Evolutionary conservation across 1,140 invertebrate genomes (phyloP).

Genomic region (Drosophila asahinai): DNA sequence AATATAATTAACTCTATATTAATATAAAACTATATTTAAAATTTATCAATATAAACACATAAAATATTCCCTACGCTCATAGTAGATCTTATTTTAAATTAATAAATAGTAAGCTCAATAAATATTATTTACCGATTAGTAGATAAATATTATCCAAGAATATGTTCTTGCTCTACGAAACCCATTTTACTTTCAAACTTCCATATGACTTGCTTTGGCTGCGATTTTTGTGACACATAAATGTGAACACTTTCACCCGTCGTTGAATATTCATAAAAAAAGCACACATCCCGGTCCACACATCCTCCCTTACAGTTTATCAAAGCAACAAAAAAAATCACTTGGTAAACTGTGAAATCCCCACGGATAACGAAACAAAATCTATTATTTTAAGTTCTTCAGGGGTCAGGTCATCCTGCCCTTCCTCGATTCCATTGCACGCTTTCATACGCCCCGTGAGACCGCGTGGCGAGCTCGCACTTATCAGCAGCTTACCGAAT

Average conservation of each 20-base stretch:
- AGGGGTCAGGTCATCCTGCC: not conserved
- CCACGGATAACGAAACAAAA: constrained; percentile 29
- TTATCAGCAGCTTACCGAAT: constrained; percentile 32
- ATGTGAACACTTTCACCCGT: not conserved
- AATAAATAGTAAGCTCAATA: too few relatives aligned
- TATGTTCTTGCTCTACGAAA: too few relatives aligned
- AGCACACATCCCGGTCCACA: not conserved
- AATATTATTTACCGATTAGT: too few relatives aligned
- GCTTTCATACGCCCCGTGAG: constrained; percentile 18
- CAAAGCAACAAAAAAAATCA: constrained; percentile 2
- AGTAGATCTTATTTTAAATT: not conserved
- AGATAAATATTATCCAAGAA: too few relatives aligned
- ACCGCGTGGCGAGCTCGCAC: constrained; percentile 3
- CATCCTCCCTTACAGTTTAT: not conserved
- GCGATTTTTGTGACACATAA: not conserved
- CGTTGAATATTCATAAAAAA: not conserved
- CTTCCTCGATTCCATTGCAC: not conserved
- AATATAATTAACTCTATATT: not conserved
- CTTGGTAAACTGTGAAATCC: constrained; percentile 11
- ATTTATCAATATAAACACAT: not conserved
- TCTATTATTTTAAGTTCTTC: constrained; percentile 47
- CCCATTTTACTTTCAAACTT: not conserved
- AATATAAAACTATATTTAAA: not conserved
- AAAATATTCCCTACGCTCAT: too few relatives aligned
- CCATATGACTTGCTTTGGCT: too few relatives aligned